Evolutionary conservation across 2,113 vertebrate species (phyloP).

Genomic region (Heliornis fulica): DNA sequence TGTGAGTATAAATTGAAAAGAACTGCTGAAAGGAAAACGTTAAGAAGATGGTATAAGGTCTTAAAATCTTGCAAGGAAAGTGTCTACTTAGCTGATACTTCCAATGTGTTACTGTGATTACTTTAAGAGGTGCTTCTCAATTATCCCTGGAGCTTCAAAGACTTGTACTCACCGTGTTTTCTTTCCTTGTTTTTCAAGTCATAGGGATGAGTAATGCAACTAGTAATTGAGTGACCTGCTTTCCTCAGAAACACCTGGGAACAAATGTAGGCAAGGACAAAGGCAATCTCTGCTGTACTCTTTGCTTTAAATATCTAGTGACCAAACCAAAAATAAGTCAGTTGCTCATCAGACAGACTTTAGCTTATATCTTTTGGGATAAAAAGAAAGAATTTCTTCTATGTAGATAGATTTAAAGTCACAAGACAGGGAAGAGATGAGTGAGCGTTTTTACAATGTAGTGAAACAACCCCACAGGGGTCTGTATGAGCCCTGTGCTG

Average conservation of each 20-base stretch:
- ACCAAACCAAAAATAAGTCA: background rate
- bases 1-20: background rate
- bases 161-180: conserved; percentile 3
- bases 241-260: conserved; percentile 32
- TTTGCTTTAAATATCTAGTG: background rate
- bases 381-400: background rate
- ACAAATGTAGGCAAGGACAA: background rate
- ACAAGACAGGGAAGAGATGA: background rate
- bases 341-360: background rate
- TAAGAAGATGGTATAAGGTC: background rate
- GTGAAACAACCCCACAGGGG: background rate
- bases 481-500: background rate
- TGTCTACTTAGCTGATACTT: background rate
- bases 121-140: conserved; percentile 46
- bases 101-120: conserved; percentile 16
- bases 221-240: conserved; percentile 57
- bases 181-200: conserved; percentile 61
- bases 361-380: background rate
- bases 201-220: conserved; percentile 20
- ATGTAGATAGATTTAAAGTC: background rate
- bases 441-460: background rate
- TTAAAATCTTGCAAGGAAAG: background rate
- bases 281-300: background rate
- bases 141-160: conserved; percentile 62
- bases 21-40: background rate